Evolutionary conservation across 2,113 vertebrate species (phyloP), one percentile per base, ranked within the genome.

Genomic region (Geococcyx californianus): DNA sequence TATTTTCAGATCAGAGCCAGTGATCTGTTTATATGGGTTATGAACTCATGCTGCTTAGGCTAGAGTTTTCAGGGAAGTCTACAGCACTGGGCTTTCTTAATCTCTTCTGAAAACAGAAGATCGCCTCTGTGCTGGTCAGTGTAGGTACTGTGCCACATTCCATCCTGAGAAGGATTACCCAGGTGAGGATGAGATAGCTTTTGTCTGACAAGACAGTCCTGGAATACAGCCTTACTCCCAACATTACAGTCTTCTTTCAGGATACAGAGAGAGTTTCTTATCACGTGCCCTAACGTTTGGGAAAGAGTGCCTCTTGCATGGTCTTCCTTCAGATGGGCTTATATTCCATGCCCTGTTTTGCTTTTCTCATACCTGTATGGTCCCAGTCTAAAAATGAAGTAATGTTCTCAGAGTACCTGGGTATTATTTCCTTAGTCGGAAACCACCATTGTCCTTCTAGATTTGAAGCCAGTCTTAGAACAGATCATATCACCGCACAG

Each of bases 391-490:
- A 58, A 14, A 21, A 49, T 16, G 15, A 36, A 33, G 2, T 29
- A 34, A 23, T 17, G 9, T 28, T 40, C 62, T 68, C 34, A 44
- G 7, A 60, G 49, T 34, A 44, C 24, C 45, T 23, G 31, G 31
- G 9, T 40, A 6, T 12, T 4, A 13, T 25, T 67, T 51, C 79
- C 18, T 45, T 78, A 36, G 4, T 4, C 25, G 62, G 60, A 33
- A 52, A 88, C n/a, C 0, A 4, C 31, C 0, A 0, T 18, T 86
- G 19, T 29, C 19, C 11, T 15, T 26, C 25, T 13, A n/a, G 16
- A 31, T 38, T 45, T 36, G 47, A 44, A 31, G 34, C 18, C 58
- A 29, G 1, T 28, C 28, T 62, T 24, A 7, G 42, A 31, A 20
- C 0, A 40, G 25, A 44, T 31, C 13, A 6, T 23, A 36, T 14